These are phyloP conservation scores for Bombycilla garrulus DNA, from an alignment of 2,113 vertebrate genomes.

Conservation along the genomic window DNA sequence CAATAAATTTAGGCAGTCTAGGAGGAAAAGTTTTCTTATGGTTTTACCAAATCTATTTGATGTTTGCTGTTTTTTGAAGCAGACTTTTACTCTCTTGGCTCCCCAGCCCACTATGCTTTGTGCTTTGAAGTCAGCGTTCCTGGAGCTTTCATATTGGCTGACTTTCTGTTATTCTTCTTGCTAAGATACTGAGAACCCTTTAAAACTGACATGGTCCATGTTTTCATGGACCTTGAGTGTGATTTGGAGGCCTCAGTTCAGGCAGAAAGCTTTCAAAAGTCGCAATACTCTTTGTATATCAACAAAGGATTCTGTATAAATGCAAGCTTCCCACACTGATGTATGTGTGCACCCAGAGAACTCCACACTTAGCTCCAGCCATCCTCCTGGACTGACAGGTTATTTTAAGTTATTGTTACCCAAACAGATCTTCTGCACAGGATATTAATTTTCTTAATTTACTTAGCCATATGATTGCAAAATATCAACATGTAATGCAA, in stretches of 20 bases:
- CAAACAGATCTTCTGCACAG: not conserved
- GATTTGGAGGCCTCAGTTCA: not conserved
- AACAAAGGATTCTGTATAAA: not conserved
- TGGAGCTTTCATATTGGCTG: not conserved
- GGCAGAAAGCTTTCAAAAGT: not conserved
- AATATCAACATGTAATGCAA: not conserved
- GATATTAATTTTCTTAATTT: not conserved
- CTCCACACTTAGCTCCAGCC: not conserved
- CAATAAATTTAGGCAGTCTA: not conserved
- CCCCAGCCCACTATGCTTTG: not conserved
- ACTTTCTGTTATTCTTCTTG: not conserved
- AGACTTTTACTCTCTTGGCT: not conserved
- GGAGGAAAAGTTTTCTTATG: not conserved
- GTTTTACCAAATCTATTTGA: not conserved
- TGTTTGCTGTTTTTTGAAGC: not conserved
- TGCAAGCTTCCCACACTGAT: not conserved
- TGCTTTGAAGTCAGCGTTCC: not conserved
- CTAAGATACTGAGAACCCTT: not conserved
- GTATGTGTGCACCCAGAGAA: not conserved
- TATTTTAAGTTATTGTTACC: not conserved
- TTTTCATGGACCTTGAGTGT: not conserved
- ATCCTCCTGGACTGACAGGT: not conserved
- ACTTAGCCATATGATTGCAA: not conserved
- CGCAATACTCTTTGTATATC: not conserved
- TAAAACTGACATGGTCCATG: not conserved